Evolutionary conservation across 1,140 invertebrate genomes (phyloP), one percentile per base, ranked within the genome.

Genomic region (Mamestra configurata): DNA sequence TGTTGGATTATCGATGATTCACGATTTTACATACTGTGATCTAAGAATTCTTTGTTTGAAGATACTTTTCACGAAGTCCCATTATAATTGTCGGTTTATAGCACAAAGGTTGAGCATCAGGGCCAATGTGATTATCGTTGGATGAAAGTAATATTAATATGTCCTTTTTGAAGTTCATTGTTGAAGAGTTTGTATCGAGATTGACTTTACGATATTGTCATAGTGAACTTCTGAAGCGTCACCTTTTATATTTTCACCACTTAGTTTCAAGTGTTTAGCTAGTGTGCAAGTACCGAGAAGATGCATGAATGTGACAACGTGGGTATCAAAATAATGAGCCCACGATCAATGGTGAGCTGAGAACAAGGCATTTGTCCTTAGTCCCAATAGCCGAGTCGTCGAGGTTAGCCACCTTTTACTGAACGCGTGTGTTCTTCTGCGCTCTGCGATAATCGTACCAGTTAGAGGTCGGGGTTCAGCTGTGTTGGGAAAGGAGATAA

Each of bases 321-420:
- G 73, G 73, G 75, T 66, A 77, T 64, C 49, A 53, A 72, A 55
- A 53, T 72, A 72, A 37, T 15, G 40, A 53, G 40, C 40, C 27
- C n/a, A 66, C 24, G 37, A 68, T 66, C 46, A 76, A 37, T 59
- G 20, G 35, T 43, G 20, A 76, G 18, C 49, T 22, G 46, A 53
- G 37, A 70, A 79, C 24, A 59, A 70, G 18, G 31, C 37, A 35
- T 57, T 57, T 59, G 83, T 80, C 83, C 83, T 85, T 85, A 85
- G 51, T 85, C 83, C 70, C 79, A 79, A 83, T 85, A 76, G 46
- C 46, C 46, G 80, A 46, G 57, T 40, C 55, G 59, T 64, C 81
- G 81, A 85, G 83, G 83, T 64, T 55, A 84, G 79, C 81, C 46
- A 77, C 83, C 83, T 85, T 31, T 83, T 85, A 85, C 83, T 49